phyloP scores from a whole-genome alignment of 2,113 vertebrate species.

The Corythornis madagascariensis region DNA sequence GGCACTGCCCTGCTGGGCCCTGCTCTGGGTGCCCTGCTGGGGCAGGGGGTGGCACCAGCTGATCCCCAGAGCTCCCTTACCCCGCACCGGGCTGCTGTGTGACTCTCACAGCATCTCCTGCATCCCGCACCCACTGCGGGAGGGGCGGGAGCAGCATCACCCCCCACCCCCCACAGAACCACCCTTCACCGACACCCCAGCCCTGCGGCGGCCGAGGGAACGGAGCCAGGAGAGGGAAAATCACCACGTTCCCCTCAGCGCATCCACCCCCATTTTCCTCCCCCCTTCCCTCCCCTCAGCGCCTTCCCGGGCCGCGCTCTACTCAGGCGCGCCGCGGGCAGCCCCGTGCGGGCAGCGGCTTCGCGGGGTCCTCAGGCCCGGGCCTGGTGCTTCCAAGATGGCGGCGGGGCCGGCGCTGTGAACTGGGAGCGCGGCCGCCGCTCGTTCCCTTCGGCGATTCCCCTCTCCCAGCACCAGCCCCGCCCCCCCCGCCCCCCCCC shows the following conservation, averaged over 20 bases:
- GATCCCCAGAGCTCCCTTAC: too few species aligned
- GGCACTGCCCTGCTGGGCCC: too few species aligned
- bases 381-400: constrained; percentile 1
- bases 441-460: background rate
- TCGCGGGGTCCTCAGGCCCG: constrained; percentile 23
- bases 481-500: background rate
- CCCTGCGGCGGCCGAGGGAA: too few species aligned
- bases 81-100: too few species aligned
- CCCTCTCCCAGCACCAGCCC: background rate
- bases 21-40: too few species aligned
- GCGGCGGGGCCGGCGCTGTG: background rate
- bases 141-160: too few species aligned
- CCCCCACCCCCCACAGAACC: too few species aligned
- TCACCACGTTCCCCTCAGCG: background rate
- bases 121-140: too few species aligned
- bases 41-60: too few species aligned
- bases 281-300: background rate
- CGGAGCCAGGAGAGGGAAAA: too few species aligned
- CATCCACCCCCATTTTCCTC: background rate
- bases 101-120: too few species aligned
- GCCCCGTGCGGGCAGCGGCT: constrained; percentile 51
- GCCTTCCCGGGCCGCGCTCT: background rate
- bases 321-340: constrained; percentile 64
- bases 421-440: background rate
- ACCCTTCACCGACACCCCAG: too few species aligned